Evolutionary conservation across 2,888 invertebrate species (phyloP).

Genomic region (Achlya flavicornis): DNA sequence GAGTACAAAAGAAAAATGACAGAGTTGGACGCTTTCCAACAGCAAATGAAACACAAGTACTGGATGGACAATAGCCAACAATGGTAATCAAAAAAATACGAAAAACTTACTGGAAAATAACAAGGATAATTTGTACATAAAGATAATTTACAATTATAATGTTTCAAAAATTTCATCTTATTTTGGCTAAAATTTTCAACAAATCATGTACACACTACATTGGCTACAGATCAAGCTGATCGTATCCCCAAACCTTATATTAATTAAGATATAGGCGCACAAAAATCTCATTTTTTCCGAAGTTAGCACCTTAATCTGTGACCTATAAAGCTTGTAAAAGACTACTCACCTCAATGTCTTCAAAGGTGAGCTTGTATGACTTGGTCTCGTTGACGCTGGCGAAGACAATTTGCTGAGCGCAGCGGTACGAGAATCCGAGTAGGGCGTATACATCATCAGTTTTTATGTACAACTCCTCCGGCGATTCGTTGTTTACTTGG

Average conservation of each 20-base stretch:
- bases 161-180: too few relatives aligned
- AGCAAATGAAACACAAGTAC: background rate
- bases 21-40: background rate
- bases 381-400: slow-evolving; percentile 43
- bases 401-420: slow-evolving; percentile 59
- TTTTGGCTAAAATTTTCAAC: too few relatives aligned
- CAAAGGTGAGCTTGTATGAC: slow-evolving; percentile 46
- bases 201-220: too few relatives aligned
- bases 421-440: slow-evolving; percentile 79
- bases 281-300: too few relatives aligned
- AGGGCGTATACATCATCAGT: slow-evolving; percentile 64
- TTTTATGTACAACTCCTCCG: slow-evolving; percentile 35
- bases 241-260: too few relatives aligned
- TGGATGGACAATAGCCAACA: background rate
- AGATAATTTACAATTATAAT: too few relatives aligned
- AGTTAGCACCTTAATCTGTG: too few relatives aligned
- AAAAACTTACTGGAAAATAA: too few relatives aligned
- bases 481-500: slow-evolving; percentile 18
- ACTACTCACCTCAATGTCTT: slow-evolving; percentile 65
- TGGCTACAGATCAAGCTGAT: too few relatives aligned
- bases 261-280: too few relatives aligned
- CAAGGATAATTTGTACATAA: too few relatives aligned
- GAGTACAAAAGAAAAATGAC: background rate
- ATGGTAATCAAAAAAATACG: background rate
- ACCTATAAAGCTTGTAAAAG: background rate